Evolutionary conservation across 2,888 invertebrate species (phyloP), one percentile per base, ranked within the genome.

Genomic region (Machimus atricapillus): DNA sequence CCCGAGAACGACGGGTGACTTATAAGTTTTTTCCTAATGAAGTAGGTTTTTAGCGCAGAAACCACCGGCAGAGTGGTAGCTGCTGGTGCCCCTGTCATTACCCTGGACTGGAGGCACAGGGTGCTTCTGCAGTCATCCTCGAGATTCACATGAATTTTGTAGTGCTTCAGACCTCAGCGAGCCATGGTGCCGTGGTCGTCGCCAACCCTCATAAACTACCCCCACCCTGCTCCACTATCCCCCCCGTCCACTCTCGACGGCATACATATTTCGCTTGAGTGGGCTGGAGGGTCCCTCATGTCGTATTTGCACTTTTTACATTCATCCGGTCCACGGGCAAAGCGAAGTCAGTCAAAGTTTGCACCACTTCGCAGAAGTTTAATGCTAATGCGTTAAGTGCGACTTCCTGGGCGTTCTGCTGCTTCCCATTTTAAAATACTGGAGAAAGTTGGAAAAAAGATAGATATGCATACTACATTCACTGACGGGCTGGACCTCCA

Each of bases 1-100:
- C 66, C 27, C 23, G 12, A 66, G 27, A 52, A 52, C 52, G 52
- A 23, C 27, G 66, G 66, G 40, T 78, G 78, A 78, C 78, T 78
- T 78, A 46, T 23, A 78, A 78, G 78, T 78, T 78, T 78, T 34
- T 43, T 78, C 78, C 37, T 78, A 78, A 78, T 78, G 78, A 78
- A 78, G 78, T 43, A 78, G 78, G 43, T 78, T 78, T 43, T 78
- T 77, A 77, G 34, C 31, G 76, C 66, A 66, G 66, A 66, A 66
- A 66, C 66, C 66, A 66, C 66, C 9, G 66, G 12, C 23, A 52
- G 52, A 52, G n/a, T 52, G 52, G 52, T 52, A 52, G 16, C 52
- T 52, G 52, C 52, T n/a, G 43, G 43, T n/a, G 52, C 52, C 52
- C n/a, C 52, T 52, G 52, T 52, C 52, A 52, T 52, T 27, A 66